Base-by-base conservation (phyloP, 2,888 invertebrate genomes). In the Xanthostigma xanthostigma region DNA sequence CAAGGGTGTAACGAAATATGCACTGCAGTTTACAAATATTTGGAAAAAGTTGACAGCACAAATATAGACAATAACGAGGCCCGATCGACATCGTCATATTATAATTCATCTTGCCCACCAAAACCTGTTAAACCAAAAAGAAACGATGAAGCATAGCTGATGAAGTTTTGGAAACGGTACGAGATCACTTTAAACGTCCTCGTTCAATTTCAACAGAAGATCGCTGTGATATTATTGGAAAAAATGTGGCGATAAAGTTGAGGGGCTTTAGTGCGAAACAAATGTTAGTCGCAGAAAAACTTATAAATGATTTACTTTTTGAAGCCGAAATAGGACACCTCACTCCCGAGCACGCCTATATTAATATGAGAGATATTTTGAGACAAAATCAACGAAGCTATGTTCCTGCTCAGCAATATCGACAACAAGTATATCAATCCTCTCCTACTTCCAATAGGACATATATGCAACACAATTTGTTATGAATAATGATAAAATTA, bases 291-390 rank as follows among this genome's bases (percentile, higher is more conserved):
- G 48, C 48, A 45, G 47, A 50, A 44, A 50, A 47, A 50, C 46
- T 47, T 13, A 50, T 50, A 36, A 47, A 50, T 42, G 46, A 49
- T 47, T 34, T 50, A 43, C 46, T 50, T 50, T 50, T 50, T 47
- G 50, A 48, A 45, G 50, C 50, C 41, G 50, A 50, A 50, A 48
- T 50, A 41, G 48, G 50, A 41, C 35, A 48, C 48, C 48, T 50
- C 41, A 48, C 45, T 48, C 46, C 44, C 36, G 47, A 50, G 36
- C 47, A 50, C 41, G 47, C 44, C 4, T 50, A 47, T 47, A 47
- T 50, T 50, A 50, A 50, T 45, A 50, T 50, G 50, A 17, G 47
- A 47, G 50, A 50, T 36, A 44, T 47, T 47, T 17, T 17, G 17
- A 17, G 17, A 17, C 2, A 17, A 17, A 17, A 17, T 17, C 17